These are phyloP conservation scores for Disparrhopalites patrizii DNA, from an alignment of 2,888 invertebrate species.

Conservation along the genomic window DNA sequence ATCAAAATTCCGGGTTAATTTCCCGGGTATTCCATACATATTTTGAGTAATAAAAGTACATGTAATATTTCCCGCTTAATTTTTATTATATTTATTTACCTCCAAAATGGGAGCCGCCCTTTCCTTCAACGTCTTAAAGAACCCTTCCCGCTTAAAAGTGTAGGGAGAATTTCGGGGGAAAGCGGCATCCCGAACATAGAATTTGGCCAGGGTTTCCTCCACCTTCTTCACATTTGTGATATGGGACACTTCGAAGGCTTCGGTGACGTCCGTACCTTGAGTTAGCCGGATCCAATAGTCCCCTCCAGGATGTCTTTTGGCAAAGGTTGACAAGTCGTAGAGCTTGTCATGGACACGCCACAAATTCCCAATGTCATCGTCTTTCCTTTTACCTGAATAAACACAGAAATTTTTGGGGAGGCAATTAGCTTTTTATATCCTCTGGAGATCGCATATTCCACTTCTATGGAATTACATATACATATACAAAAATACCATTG, in stretches of 20 bases:
- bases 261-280: slow-evolving; percentile 50
- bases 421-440: too few species aligned
- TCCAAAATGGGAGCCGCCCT: slow-evolving; percentile 39
- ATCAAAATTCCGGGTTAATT: too few species aligned
- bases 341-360: slow-evolving; percentile 73
- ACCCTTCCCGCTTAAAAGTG: slow-evolving; percentile 49
- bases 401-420: too few species aligned
- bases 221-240: slow-evolving; percentile 32
- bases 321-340: slow-evolving; percentile 79
- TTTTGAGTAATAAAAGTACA: too few species aligned
- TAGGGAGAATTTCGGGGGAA: slow-evolving; percentile 48
- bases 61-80: too few species aligned
- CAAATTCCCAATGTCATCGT: slow-evolving; percentile 70
- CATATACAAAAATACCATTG: too few species aligned
- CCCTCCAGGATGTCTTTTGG: slow-evolving; percentile 80
- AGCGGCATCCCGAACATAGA: slow-evolving; percentile 40
- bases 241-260: slow-evolving; percentile 52
- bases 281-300: slow-evolving; percentile 62
- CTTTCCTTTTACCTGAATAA: slow-evolving; percentile 57
- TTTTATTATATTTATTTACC: too few species aligned
- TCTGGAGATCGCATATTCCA: too few species aligned
- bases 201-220: slow-evolving; percentile 43
- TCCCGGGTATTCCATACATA: too few species aligned
- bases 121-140: slow-evolving; percentile 48
- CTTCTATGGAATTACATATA: too few species aligned